These are phyloP conservation scores for Drosophila ustulata DNA, from an alignment of 2,888 invertebrate genomes.

Conservation along the genomic window DNA sequence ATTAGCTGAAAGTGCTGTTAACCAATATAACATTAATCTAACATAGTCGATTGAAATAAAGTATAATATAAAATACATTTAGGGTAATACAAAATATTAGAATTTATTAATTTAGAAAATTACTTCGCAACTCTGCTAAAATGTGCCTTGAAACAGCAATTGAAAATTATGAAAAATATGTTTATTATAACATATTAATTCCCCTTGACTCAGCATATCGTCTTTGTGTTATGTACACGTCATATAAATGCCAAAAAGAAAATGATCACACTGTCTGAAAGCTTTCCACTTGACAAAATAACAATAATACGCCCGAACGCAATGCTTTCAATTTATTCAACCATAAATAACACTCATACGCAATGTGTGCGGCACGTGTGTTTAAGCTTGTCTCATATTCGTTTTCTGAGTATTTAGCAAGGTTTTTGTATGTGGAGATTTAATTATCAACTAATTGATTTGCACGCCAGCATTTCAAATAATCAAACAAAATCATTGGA, in stretches of 20 bases:
- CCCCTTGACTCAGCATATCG: not conserved
- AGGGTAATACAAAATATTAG: too few relatives aligned
- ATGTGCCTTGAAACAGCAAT: not conserved
- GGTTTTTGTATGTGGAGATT: conserved; percentile 22
- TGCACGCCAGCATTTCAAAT: conserved; percentile 26
- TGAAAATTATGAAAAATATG: too few relatives aligned
- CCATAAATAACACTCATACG: conserved; percentile 47
- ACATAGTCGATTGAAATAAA: not conserved
- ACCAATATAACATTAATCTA: not conserved
- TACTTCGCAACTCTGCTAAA: too few relatives aligned
- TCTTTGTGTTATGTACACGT: not conserved
- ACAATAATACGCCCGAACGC: not conserved
- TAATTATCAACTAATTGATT: conserved; percentile 58
- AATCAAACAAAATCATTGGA: conserved; percentile 25
- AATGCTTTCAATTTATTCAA: conserved; percentile 14
- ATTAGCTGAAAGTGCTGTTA: not conserved
- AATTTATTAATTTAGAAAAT: too few relatives aligned
- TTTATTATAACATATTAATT: not conserved
- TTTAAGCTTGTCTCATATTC: conserved; percentile 4
- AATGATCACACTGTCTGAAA: not conserved
- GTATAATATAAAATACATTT: too few relatives aligned
- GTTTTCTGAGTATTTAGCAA: conserved; percentile 8
- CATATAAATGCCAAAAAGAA: not conserved
- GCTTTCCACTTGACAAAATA: conserved; percentile 4
- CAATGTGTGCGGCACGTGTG: conserved; percentile 14